Evolutionary conservation across 2,113 vertebrate genomes (phyloP).

Genomic region (Bos taurus): ARS-UCD2.0 NC_037351.1:30160501-30161000

Average conservation of each 20-base stretch:
- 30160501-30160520: not conserved
- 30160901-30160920: not conserved
- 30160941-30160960: not conserved
- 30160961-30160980: not conserved
- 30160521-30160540: not conserved
- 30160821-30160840: not conserved
- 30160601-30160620: not conserved
- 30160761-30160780: not conserved
- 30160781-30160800: not conserved
- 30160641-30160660: not conserved
- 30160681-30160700: not conserved
- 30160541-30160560: not conserved
- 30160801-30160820: not conserved
- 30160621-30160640: not conserved
- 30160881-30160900: not conserved
- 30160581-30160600: not conserved
- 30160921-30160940: not conserved
- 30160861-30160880: not conserved
- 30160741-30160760: not conserved
- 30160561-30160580: not conserved
- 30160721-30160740: not conserved
- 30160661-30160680: conserved; percentile 22
- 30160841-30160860: not conserved
- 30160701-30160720: not conserved
- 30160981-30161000: not conserved